Conservation (phyloP, 92 coral and sea anemone genomes). For the Muricea muricata region DNA sequence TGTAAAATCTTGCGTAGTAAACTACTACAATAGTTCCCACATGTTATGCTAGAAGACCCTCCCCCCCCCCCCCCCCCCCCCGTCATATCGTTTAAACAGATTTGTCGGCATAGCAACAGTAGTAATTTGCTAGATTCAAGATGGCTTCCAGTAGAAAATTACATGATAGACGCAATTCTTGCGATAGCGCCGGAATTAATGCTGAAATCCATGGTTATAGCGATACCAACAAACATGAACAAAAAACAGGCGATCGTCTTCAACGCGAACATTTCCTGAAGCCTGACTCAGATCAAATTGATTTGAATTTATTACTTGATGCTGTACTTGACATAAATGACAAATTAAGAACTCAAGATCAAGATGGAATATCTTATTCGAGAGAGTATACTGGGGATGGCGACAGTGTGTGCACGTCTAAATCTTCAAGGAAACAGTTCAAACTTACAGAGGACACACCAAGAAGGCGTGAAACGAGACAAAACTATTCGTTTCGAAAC, state of each 20-base stretch:
- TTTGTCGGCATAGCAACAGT: not conserved
- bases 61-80: too few species aligned
- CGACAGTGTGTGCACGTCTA: constrained; percentile 24
- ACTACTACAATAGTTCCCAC: too few species aligned
- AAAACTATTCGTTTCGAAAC: constrained; percentile 91
- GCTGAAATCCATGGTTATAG: not conserved
- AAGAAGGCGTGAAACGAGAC: constrained; percentile 61
- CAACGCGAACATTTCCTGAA: constrained; percentile 84
- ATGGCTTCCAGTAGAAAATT: not conserved
- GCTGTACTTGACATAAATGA: constrained; percentile 98
- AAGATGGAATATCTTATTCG: not conserved
- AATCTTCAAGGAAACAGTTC: constrained; percentile 37
- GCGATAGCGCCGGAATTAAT: not conserved
- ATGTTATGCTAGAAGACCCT: too few species aligned
- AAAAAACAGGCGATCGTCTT: constrained; percentile 69
- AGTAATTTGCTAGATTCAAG: not conserved
- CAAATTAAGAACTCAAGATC: constrained; percentile 60
- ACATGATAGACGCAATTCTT: not conserved
- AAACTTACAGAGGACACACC: constrained; percentile 44
- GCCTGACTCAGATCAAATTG: constrained; percentile 95
- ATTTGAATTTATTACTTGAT: constrained; percentile 81
- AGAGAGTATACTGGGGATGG: constrained; percentile 33
- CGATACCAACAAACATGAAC: not conserved
- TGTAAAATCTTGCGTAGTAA: too few species aligned
- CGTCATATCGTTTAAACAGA: too few species aligned